Conservation (phyloP, 2,797 vertebrate species). For the Avahi laniger region DNA sequence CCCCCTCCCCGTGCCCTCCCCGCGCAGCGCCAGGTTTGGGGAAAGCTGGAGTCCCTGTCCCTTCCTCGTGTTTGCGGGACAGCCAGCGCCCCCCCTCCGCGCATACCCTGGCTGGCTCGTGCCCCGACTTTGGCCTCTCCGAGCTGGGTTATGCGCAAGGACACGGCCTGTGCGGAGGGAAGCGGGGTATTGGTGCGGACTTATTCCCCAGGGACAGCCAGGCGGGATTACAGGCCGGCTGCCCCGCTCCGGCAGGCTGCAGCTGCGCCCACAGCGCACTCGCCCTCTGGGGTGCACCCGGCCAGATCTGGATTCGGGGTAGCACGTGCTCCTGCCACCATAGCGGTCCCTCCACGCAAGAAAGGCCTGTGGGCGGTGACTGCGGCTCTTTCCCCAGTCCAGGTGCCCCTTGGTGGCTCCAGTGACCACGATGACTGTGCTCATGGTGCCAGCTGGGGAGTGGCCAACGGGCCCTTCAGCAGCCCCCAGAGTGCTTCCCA, state of each 20-base stretch:
- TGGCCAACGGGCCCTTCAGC: background rate
- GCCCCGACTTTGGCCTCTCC: constrained; percentile 77
- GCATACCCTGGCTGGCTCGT: background rate
- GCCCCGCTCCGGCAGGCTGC: background rate
- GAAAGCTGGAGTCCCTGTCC: background rate
- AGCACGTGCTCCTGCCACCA: rapidly evolving
- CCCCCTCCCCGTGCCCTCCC: background rate
- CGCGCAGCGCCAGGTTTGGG: too few species aligned
- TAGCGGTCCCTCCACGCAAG: rapidly evolving
- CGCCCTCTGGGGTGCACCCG: rapidly evolving
- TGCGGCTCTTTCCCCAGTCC: background rate
- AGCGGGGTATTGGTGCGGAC: constrained; percentile 50
- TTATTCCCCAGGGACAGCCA: background rate
- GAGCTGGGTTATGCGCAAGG: constrained; percentile 81
- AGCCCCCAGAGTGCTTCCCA: background rate
- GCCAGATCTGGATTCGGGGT: too few species aligned
- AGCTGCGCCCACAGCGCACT: background rate
- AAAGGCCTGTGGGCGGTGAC: rapidly evolving
- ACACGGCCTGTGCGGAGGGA: constrained; percentile 71
- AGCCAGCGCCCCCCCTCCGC: background rate
- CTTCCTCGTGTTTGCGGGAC: background rate
- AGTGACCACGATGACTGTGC: background rate
- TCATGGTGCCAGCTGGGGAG: background rate
- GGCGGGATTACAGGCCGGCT: background rate
- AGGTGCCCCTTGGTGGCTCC: background rate